Evolutionary conservation across 2,797 vertebrate genomes (phyloP).

Genomic region (Yasuhikotakia modesta): DNA sequence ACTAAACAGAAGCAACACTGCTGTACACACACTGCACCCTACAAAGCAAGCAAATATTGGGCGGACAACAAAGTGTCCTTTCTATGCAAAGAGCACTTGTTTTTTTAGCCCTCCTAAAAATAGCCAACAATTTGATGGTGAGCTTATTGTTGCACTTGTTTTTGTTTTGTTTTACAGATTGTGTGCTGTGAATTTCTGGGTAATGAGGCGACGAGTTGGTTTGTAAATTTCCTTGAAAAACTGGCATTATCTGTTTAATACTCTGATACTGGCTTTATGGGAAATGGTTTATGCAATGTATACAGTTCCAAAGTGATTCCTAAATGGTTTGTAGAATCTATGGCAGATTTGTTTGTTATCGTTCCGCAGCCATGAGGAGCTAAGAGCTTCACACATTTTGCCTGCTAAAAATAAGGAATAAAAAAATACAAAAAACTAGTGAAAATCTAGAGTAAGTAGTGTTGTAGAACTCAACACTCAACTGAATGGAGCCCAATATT

Average conservation of each 20-base stretch:
- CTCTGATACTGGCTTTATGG: slow-evolving; percentile 17
- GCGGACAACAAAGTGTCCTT: slow-evolving; percentile 18
- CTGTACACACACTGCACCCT: slow-evolving; percentile 22
- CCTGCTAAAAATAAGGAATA: slow-evolving; percentile 12
- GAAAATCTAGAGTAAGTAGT: slow-evolving; percentile 2
- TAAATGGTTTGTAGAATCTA: slow-evolving; percentile 42
- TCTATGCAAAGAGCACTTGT: not conserved
- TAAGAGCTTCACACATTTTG: slow-evolving; percentile 28
- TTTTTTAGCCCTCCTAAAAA: slow-evolving; percentile 23
- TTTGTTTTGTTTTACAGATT: slow-evolving; percentile 7
- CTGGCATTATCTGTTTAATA: slow-evolving; percentile 36
- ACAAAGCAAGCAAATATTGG: slow-evolving; percentile 6
- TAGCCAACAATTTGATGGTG: slow-evolving; percentile 3
- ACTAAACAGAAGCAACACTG: slow-evolving; percentile 45
- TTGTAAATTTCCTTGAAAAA: slow-evolving; percentile 12
- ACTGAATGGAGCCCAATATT: not conserved
- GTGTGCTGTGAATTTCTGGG: slow-evolving; percentile 9
- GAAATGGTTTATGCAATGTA: slow-evolving; percentile 33
- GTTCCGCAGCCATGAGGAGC: slow-evolving; percentile 37
- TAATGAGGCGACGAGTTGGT: slow-evolving; percentile 24
- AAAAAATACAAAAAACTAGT: slow-evolving; percentile 12
- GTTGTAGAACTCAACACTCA: slow-evolving; percentile 29
- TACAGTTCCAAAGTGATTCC: slow-evolving; percentile 26
- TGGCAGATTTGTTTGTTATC: slow-evolving; percentile 45
- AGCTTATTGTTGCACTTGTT: not conserved